Percentiles rank a stretch among this genome's conserved stretches.
phyloP scores from a whole-genome alignment of 1,140 invertebrate species.

The Drosophila quadrilineata region DNA sequence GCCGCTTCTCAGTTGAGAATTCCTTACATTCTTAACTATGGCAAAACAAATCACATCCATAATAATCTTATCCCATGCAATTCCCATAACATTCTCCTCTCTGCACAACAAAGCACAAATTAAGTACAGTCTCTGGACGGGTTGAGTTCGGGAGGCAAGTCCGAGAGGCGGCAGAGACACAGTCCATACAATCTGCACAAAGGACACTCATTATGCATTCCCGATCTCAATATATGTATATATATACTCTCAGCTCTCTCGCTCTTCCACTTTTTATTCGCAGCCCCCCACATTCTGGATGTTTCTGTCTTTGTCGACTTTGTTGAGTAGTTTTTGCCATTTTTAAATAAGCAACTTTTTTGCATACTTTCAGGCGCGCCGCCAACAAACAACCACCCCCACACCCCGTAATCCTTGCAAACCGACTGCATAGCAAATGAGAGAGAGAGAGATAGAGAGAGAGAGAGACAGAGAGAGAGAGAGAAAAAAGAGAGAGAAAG shows the following conservation, averaged over 20 bases:
- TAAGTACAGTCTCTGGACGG: conserved; percentile 54
- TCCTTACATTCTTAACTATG: conserved; percentile 17
- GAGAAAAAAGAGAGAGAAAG: no score
- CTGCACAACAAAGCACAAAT: conserved; percentile 39
- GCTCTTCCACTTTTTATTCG: background rate
- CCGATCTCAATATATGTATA: conserved; percentile 15
- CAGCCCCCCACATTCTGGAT: background rate
- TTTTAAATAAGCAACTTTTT: conserved; percentile 43
- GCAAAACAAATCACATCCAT: conserved; percentile 51
- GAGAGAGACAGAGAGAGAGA: no score
- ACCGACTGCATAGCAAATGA: no score
- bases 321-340: conserved; percentile 22
- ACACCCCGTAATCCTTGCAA: no score
- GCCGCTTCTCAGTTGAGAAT: conserved; percentile 14
- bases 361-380: conserved; percentile 49
- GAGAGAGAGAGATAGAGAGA: no score
- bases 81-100: conserved; percentile 18
- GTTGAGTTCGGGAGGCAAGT: conserved; percentile 25
- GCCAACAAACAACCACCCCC: conserved; percentile 20
- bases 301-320: no score
- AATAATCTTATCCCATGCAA: conserved; percentile 25
- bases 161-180: no score
- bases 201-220: conserved; percentile 69
- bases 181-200: conserved; percentile 51
- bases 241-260: background rate